These are phyloP conservation scores for Tholera decimalis DNA, from an alignment of 2,888 invertebrate genomes.

Conservation along the genomic window DNA sequence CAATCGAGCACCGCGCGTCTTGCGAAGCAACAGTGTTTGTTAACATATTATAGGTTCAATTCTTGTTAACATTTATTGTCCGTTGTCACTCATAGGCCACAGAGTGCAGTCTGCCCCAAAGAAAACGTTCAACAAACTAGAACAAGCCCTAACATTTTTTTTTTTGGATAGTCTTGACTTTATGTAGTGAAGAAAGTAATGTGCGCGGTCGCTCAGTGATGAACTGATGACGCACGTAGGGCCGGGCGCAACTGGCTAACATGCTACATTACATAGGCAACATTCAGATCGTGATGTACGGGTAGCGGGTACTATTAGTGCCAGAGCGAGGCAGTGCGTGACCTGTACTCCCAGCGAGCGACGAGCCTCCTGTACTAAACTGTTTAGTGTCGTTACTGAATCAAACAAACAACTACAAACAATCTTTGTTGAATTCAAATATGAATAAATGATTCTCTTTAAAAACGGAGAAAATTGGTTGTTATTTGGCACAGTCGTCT, in stretches of 20 bases:
- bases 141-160: background rate
- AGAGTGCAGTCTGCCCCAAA: no score
- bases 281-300: constrained; percentile 3
- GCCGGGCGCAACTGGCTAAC: background rate
- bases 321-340: background rate
- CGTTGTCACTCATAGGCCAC: no score
- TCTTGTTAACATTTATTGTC: no score
- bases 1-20: no score
- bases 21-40: no score
- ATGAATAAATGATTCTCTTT: background rate
- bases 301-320: background rate
- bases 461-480: no score
- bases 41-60: no score
- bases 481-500: background rate
- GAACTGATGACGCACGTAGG: no score
- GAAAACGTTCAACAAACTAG: background rate
- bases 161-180: background rate
- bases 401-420: background rate
- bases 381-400: background rate
- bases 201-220: background rate
- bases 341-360: background rate
- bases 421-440: background rate
- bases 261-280: constrained; percentile 6
- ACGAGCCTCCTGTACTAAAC: background rate
- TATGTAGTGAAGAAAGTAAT: background rate